Evolutionary conservation across 2,113 vertebrate species (phyloP).

Genomic region (Bucco capensis): DNA sequence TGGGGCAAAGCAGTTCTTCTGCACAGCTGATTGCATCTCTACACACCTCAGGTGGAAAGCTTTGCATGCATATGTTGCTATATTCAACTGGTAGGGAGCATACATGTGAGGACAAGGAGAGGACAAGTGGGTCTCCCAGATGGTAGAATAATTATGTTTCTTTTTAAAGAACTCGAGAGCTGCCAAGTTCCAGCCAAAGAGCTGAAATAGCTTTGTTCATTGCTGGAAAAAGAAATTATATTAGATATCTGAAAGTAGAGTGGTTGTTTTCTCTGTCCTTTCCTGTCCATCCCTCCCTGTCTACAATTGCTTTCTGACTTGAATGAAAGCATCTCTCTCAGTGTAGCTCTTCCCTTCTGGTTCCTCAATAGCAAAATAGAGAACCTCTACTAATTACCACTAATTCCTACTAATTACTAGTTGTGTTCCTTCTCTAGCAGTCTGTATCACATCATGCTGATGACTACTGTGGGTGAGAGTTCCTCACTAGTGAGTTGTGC

Average conservation of each 20-base stretch:
- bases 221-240: not conserved
- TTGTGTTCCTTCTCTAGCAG: not conserved
- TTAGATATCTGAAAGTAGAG: not conserved
- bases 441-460: not conserved
- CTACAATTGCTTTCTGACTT: not conserved
- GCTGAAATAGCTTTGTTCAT: not conserved
- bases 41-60: not conserved
- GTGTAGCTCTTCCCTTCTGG: not conserved
- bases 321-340: not conserved
- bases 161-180: not conserved
- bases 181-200: slow-evolving; percentile 47
- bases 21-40: not conserved
- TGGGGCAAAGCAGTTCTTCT: not conserved
- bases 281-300: not conserved
- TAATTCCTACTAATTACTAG: not conserved
- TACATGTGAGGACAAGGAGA: slow-evolving; percentile 11
- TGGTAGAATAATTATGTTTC: slow-evolving; percentile 31
- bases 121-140: slow-evolving; percentile 23
- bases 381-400: not conserved
- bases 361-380: not conserved
- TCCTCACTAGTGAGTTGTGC: not conserved
- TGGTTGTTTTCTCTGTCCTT: not conserved
- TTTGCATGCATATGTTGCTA: not conserved
- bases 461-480: not conserved
- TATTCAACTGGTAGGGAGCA: not conserved